A percentile compares a stretch with the other conserved stretches of the same genome.
These are phyloP conservation scores for Tenualosa thibaudeaui DNA, from an alignment of 2,797 vertebrate genomes.

Conservation along the genomic window DNA sequence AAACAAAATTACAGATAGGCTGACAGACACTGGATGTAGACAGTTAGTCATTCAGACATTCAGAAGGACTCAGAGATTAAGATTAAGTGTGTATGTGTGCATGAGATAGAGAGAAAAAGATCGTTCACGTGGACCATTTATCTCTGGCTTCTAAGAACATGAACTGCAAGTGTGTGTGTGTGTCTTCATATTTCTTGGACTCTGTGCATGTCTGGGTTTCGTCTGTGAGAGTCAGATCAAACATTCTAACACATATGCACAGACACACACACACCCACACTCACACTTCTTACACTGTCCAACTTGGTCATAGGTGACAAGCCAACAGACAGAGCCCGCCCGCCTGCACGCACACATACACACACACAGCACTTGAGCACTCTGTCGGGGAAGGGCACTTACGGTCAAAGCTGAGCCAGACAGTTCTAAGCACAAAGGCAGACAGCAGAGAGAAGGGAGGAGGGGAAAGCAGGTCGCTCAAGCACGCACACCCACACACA, in stretches of 20 bases:
- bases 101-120: neutral
- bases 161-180: neutral
- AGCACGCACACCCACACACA: neutral
- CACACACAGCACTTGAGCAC: neutral
- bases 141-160: neutral
- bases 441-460: neutral
- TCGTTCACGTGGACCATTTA: neutral
- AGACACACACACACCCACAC: neutral
- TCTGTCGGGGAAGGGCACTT: constrained; percentile 18
- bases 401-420: constrained; percentile 21
- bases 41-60: neutral
- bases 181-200: neutral
- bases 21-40: neutral
- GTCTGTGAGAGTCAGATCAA: neutral
- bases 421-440: constrained; percentile 23
- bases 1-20: neutral
- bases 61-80: neutral
- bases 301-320: constrained; percentile 8
- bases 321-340: neutral
- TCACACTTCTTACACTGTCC: neutral
- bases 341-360: neutral
- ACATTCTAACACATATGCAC: neutral
- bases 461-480: constrained; percentile 9
- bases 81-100: neutral
- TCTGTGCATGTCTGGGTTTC: neutral